A percentile compares a stretch with the other conserved stretches of the same genome.
Conservation (phyloP, 2,797 vertebrate species). For the Bovichtus diacanthus region DNA sequence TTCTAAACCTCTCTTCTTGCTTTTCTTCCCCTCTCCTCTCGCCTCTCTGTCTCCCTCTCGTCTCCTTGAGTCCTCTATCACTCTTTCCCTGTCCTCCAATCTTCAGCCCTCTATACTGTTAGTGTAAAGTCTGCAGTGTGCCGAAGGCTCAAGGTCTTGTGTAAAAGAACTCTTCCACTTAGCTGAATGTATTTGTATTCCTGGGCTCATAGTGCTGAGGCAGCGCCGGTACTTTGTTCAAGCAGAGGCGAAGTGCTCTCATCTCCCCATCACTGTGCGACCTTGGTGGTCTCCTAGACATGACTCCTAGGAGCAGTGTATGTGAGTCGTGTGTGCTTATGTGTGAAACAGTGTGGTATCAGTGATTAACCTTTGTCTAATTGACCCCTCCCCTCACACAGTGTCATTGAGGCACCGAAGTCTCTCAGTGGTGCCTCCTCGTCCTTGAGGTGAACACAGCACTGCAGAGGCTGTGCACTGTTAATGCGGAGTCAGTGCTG, state of each 20-base stretch:
- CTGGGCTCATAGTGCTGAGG: conserved; percentile 63
- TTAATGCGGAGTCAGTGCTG: neutral
- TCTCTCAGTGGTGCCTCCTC: conserved; percentile 21
- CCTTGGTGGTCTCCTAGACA: conserved; percentile 59
- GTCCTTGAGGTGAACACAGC: conserved; percentile 39
- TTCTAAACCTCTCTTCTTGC: conserved; percentile 16
- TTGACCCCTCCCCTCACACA: conserved; percentile 25
- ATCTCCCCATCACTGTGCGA: conserved; percentile 54
- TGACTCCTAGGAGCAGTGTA: conserved; percentile 43
- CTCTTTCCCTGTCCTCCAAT: conserved; percentile 30
- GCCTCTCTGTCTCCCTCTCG: conserved; percentile 24
- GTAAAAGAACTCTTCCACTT: conserved; percentile 68
- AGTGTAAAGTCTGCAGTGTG: conserved; percentile 54
- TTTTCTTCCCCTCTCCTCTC: neutral
- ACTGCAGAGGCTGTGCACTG: conserved; percentile 8
- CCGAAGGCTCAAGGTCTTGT: conserved; percentile 69
- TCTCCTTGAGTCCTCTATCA: conserved; percentile 40
- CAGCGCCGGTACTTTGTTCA: conserved; percentile 51
- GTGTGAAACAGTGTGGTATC: conserved; percentile 12
- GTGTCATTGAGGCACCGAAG: conserved; percentile 6
- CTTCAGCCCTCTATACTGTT: conserved; percentile 38
- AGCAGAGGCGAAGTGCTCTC: conserved; percentile 62
- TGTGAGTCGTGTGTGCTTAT: conserved; percentile 31
- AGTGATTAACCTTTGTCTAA: conserved; percentile 49
- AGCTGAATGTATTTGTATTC: conserved; percentile 67